Evolutionary conservation across 2,888 invertebrate genomes (phyloP).

Genomic region (Blera fallax): DNA sequence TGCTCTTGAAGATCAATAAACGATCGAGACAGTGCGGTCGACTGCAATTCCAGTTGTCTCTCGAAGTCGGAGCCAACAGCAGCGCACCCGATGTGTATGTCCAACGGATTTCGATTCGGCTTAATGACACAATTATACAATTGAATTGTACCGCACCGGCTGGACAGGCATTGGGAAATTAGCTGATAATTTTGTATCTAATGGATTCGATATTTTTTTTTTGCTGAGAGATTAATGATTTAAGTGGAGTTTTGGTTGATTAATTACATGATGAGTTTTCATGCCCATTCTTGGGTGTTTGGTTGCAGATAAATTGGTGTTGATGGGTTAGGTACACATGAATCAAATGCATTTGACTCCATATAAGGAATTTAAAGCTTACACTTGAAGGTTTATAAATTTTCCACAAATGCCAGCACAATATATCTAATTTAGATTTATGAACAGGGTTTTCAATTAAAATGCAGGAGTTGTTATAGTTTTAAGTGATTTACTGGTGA

Average conservation of each 20-base stretch:
- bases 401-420: not conserved
- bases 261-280: conserved; percentile 55
- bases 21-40: not conserved
- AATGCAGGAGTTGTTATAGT: conserved; percentile 5
- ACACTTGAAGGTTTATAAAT: conserved; percentile 20
- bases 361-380: conserved; percentile 37
- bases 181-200: conserved; percentile 34
- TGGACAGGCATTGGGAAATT: conserved; percentile 25
- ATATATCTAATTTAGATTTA: conserved; percentile 20
- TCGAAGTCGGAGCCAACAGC: not conserved
- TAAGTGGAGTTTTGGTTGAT: conserved; percentile 43
- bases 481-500: not conserved
- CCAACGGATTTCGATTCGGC: conserved; percentile 6
- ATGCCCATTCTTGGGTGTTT: conserved; percentile 40
- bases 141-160: conserved; percentile 16
- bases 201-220: conserved; percentile 19
- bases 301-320: conserved; percentile 50
- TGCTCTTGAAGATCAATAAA: not conserved
- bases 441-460: not conserved
- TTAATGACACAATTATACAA: conserved; percentile 40
- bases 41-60: not conserved
- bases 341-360: conserved; percentile 20
- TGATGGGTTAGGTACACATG: conserved; percentile 31
- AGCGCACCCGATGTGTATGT: not conserved
- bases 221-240: conserved; percentile 21